Percentiles rank a stretch among this genome's conserved stretches.
phyloP scores from a whole-genome alignment of 2,797 vertebrate species.

The Chaetophractus vellerosus region DNA sequence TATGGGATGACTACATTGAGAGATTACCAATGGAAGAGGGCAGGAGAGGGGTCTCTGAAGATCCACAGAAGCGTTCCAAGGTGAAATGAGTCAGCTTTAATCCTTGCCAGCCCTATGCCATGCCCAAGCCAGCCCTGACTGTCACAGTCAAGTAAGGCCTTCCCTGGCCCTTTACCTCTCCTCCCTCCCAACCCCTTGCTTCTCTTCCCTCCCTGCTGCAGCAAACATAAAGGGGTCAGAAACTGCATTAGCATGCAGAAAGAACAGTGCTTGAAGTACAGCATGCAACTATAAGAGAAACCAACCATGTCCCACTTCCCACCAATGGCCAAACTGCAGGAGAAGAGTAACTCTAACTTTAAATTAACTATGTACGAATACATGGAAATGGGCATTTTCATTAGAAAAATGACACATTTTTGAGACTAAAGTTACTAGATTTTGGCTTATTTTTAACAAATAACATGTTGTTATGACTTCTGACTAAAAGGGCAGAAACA shows the following conservation, averaged over 20 bases:
- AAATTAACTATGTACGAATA: neutral
- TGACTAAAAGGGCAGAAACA: constrained; percentile 26
- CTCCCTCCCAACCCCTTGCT: neutral
- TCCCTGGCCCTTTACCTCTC: neutral
- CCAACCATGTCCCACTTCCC: accelerated
- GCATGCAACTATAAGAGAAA: neutral
- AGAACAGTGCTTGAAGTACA: neutral
- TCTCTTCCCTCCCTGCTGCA: neutral
- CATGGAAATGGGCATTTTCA: neutral
- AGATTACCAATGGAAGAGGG: neutral
- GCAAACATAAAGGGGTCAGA: neutral
- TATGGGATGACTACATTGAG: neutral
- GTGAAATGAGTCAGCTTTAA: neutral
- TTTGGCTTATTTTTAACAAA: constrained; percentile 44
- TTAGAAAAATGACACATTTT: neutral
- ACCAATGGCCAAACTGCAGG: neutral
- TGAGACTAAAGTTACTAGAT: neutral
- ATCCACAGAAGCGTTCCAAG: neutral
- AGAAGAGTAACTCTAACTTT: neutral
- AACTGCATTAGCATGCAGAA: neutral
- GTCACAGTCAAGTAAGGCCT: neutral
- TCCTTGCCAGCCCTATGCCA: neutral
- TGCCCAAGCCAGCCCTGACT: neutral
- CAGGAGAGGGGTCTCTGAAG: neutral
- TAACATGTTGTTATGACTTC: constrained; percentile 4